These are phyloP conservation scores for Orchestia grillus DNA, from an alignment of 1,140 invertebrate genomes.

Conservation along the genomic window DNA sequence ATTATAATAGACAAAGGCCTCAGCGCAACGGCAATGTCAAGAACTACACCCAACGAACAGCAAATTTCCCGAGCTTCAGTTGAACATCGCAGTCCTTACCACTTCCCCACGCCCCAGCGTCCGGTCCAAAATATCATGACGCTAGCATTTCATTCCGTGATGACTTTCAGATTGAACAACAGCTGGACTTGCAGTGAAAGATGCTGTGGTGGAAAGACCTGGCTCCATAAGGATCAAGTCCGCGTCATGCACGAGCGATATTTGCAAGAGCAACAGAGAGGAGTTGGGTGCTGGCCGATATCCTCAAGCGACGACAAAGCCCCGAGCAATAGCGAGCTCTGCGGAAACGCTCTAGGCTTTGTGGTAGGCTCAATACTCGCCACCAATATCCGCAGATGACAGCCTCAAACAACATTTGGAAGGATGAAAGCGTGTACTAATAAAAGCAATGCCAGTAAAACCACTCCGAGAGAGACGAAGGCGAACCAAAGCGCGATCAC, in stretches of 20 bases:
- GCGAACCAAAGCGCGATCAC: neutral
- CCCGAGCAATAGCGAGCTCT: neutral
- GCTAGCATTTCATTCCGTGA: neutral
- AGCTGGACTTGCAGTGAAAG: neutral
- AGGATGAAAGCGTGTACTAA: neutral
- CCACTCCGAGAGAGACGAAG: neutral
- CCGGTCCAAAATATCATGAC: neutral
- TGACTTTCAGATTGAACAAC: neutral
- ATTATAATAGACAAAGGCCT: neutral
- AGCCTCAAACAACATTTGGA: neutral
- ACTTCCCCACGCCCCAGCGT: neutral
- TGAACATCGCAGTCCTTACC: neutral
- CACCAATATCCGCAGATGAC: slow-evolving; percentile 6
- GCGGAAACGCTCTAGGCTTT: neutral
- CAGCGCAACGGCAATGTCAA: neutral
- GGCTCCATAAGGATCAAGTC: neutral
- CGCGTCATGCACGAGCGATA: neutral
- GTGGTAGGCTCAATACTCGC: neutral
- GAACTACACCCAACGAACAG: neutral
- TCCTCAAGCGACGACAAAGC: neutral
- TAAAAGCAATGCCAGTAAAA: neutral
- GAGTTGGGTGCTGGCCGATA: neutral
- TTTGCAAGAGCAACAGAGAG: neutral
- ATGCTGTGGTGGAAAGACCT: neutral
- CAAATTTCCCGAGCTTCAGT: neutral